Percentiles rank a stretch among this genome's conserved stretches.
Conservation (phyloP, 2,888 invertebrate genomes). For the Conchocele bisecta region DNA sequence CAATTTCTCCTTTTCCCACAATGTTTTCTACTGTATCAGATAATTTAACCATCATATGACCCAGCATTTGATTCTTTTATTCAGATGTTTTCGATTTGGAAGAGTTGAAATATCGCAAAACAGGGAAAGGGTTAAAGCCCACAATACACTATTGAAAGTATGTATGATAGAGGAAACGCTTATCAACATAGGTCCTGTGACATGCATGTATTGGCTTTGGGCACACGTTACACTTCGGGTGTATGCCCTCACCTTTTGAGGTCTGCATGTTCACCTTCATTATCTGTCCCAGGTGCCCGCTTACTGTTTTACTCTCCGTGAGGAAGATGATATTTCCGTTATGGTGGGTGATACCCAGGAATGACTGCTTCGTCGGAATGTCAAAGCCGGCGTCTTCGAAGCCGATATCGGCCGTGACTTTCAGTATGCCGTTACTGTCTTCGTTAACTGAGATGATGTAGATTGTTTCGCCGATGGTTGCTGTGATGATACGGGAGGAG, state of each 20-base stretch:
- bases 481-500: constrained; percentile 31
- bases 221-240: constrained; percentile 30
- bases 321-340: constrained; percentile 46
- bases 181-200: constrained; percentile 54
- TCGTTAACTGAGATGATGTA: constrained; percentile 34
- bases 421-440: constrained; percentile 40
- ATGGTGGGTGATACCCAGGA: constrained; percentile 53
- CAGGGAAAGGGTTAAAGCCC: too few species aligned
- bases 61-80: too few species aligned
- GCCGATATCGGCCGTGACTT: constrained; percentile 27
- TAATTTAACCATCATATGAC: too few species aligned
- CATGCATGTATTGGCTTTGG: constrained; percentile 60
- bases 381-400: constrained; percentile 42
- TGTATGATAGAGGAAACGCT: constrained; percentile 62
- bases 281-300: constrained; percentile 32
- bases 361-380: constrained; percentile 28
- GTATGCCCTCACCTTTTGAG: constrained; percentile 29
- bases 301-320: constrained; percentile 13
- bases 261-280: constrained; percentile 38
- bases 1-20: too few species aligned
- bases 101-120: too few species aligned
- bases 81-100: too few species aligned
- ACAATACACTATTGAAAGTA: constrained; percentile 53
- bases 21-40: too few species aligned
- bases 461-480: constrained; percentile 39